Evolutionary conservation across 2,888 invertebrate species (phyloP).

Genomic region (Drosophila hamatofila): DNA sequence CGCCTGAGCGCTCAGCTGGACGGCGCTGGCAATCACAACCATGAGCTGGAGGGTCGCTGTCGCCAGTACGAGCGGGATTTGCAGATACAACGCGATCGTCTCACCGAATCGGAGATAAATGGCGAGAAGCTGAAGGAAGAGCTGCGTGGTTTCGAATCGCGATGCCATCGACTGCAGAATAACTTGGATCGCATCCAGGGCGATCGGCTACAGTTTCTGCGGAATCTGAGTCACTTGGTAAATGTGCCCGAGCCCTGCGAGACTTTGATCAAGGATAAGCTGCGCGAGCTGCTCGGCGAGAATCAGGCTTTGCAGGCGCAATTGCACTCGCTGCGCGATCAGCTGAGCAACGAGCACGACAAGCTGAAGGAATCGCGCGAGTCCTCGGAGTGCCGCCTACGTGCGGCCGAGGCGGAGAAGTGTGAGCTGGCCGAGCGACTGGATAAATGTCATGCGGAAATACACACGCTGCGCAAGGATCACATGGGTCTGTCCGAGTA

Average conservation of each 20-base stretch:
- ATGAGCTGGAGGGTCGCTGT: slow-evolving; percentile 90
- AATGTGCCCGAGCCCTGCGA: slow-evolving; percentile 92
- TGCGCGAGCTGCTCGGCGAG: slow-evolving; percentile 91
- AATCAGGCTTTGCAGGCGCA: slow-evolving; percentile 91
- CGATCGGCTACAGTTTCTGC: slow-evolving; percentile 84
- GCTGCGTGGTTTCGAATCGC: slow-evolving; percentile 85
- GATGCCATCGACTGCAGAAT: slow-evolving; percentile 84
- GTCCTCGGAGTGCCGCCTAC: slow-evolving; percentile 88
- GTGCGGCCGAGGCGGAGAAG: slow-evolving; percentile 89
- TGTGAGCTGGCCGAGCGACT: slow-evolving; percentile 90
- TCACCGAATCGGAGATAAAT: slow-evolving; percentile 90
- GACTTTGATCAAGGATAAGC: slow-evolving; percentile 91
- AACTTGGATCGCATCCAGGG: slow-evolving; percentile 84
- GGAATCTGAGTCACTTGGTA: slow-evolving; percentile 82
- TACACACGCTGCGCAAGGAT: slow-evolving; percentile 87
- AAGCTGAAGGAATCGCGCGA: slow-evolving; percentile 87
- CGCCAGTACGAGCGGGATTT: slow-evolving; percentile 92
- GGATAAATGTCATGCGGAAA: slow-evolving; percentile 92
- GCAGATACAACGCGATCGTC: slow-evolving; percentile 90
- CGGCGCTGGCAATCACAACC: slow-evolving; percentile 87
- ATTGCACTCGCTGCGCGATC: slow-evolving; percentile 91
- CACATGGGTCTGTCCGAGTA: slow-evolving; percentile 88
- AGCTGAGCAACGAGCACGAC: slow-evolving; percentile 90
- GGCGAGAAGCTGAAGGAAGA: slow-evolving; percentile 86
- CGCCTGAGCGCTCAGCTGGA: slow-evolving; percentile 89